Percentiles rank a stretch among this genome's conserved stretches.
These are phyloP conservation scores for Harpagifer antarcticus DNA, from an alignment of 2,797 vertebrate genomes.

Conservation along the genomic window DNA sequence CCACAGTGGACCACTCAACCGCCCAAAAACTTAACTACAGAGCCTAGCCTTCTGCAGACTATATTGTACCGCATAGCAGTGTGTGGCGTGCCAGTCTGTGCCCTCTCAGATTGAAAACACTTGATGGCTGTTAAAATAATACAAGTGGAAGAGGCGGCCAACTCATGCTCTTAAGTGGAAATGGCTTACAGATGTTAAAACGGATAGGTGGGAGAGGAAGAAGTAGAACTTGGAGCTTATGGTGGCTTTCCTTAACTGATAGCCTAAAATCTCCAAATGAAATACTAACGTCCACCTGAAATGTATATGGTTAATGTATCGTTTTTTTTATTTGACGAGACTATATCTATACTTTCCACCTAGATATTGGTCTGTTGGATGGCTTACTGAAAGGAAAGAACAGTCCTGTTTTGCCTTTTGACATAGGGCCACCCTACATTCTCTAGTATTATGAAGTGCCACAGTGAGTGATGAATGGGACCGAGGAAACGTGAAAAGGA, in stretches of 20 bases:
- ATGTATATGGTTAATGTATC: constrained; percentile 7
- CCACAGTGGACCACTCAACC: constrained; percentile 36
- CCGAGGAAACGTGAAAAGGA: constrained; percentile 68
- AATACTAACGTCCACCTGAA: constrained; percentile 26
- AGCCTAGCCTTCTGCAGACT: constrained; percentile 33
- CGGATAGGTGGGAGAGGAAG: constrained; percentile 61
- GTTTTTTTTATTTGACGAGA: constrained; percentile 20
- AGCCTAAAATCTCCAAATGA: constrained; percentile 27
- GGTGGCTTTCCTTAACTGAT: constrained; percentile 38
- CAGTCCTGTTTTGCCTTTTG: constrained; percentile 38
- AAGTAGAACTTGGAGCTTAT: constrained; percentile 31
- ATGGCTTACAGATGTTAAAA: constrained; percentile 81
- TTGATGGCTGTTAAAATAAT: constrained; percentile 81
- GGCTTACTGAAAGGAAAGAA: constrained; percentile 32
- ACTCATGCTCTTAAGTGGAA: constrained; percentile 74
- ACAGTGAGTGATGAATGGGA: constrained; percentile 71
- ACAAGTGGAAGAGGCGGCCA: constrained; percentile 72
- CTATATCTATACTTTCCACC: constrained; percentile 1
- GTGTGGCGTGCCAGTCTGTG: constrained; percentile 71
- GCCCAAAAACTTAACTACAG: constrained; percentile 26
- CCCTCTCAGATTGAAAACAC: constrained; percentile 77
- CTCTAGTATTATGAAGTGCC: constrained; percentile 67
- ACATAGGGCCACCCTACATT: constrained; percentile 54
- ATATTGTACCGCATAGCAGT: constrained; percentile 30
- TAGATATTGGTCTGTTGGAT: constrained; percentile 18